Evolutionary conservation across 2,797 vertebrate genomes (phyloP).

Genomic region (Malurus splendens): DNA sequence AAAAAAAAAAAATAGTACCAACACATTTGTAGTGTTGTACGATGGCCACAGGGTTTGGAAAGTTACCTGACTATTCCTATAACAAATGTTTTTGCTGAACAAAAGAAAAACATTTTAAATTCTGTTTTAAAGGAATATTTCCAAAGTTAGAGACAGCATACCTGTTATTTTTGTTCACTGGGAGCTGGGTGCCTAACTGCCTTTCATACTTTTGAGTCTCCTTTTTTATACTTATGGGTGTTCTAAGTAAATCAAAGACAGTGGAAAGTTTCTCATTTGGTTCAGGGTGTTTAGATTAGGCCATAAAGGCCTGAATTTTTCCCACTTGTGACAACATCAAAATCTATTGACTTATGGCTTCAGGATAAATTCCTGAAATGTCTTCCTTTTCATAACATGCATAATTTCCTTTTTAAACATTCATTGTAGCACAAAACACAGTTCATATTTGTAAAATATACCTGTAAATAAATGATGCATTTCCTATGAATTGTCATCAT

Average conservation of each 20-base stretch:
- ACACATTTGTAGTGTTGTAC: neutral
- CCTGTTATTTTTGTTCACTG: neutral
- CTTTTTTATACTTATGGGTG: rapidly evolving
- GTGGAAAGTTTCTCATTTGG: neutral
- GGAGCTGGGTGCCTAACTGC: neutral
- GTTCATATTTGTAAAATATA: neutral
- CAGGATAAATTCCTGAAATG: neutral
- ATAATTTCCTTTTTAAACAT: neutral
- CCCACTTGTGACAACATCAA: neutral
- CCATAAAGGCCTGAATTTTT: neutral
- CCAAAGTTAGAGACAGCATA: neutral
- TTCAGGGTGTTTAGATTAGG: neutral
- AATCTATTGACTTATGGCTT: neutral
- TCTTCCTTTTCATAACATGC: neutral
- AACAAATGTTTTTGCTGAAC: neutral
- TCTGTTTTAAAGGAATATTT: neutral
- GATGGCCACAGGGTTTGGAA: neutral
- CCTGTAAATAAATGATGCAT: neutral
- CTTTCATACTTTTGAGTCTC: neutral
- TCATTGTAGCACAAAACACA: neutral
- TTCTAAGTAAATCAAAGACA: neutral
- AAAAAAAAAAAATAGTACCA: no score
- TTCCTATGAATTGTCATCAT: neutral
- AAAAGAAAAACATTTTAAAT: neutral
- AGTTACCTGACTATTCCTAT: neutral